Evolutionary conservation across 2,888 invertebrate genomes (phyloP).

Genomic region (Hedya salicella): DNA sequence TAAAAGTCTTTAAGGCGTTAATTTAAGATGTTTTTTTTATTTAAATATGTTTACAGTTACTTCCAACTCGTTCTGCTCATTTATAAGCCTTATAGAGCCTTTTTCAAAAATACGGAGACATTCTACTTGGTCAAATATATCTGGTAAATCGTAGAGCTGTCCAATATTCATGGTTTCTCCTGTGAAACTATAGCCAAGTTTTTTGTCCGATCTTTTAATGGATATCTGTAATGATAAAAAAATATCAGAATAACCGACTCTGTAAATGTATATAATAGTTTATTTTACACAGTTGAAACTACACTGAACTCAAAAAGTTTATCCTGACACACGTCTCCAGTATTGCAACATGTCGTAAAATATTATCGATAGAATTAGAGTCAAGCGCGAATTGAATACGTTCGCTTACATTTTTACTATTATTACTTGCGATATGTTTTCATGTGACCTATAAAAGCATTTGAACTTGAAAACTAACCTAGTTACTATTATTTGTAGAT

Average conservation of each 20-base stretch:
- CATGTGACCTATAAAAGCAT: too few species aligned
- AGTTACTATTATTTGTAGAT: too few species aligned
- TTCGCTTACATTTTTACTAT: too few species aligned
- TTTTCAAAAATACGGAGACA: conserved; percentile 53
- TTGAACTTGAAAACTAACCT: too few species aligned
- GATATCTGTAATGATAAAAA: conserved; percentile 14
- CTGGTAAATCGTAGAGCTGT: conserved; percentile 51
- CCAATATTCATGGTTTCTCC: conserved; percentile 56
- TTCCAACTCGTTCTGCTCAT: conserved; percentile 49
- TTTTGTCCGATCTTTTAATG: conserved; percentile 52
- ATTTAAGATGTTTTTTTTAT: conserved; percentile 44
- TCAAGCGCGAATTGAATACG: too few species aligned
- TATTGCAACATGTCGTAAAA: too few species aligned
- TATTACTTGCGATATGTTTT: too few species aligned
- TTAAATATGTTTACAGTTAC: conserved; percentile 51
- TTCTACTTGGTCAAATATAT: conserved; percentile 50
- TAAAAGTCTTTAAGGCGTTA: not conserved
- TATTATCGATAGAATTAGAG: too few species aligned
- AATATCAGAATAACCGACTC: not conserved
- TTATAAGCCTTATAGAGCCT: conserved; percentile 50
- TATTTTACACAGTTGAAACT: too few species aligned
- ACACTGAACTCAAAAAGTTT: too few species aligned
- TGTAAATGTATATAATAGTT: too few species aligned
- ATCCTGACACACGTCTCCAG: too few species aligned
- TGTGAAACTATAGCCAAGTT: conserved; percentile 54